Conservation (phyloP, 1,140 invertebrate genomes). For the Solenopsis fugax region DNA sequence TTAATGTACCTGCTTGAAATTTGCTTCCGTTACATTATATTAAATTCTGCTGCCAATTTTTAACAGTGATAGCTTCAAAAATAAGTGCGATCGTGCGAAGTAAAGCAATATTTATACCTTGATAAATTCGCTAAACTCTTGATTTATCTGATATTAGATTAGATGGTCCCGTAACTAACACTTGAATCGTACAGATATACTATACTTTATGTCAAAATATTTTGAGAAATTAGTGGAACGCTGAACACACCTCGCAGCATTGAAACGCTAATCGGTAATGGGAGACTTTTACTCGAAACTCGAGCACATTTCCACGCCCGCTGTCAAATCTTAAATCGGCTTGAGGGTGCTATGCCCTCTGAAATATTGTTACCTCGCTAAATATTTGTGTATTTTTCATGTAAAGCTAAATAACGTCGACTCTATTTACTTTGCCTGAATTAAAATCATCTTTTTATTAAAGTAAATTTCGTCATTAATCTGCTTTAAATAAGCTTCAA, state of each 20-base stretch:
- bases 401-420: background rate
- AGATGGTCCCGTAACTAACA: background rate
- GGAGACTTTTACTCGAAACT: constrained; percentile 81
- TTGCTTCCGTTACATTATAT: no score
- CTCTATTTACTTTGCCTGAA: background rate
- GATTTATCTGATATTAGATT: background rate
- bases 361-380: background rate
- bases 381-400: background rate
- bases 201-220: constrained; percentile 82
- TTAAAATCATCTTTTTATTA: background rate
- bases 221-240: constrained; percentile 71
- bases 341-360: background rate
- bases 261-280: constrained; percentile 83
- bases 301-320: constrained; percentile 70
- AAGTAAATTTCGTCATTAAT: background rate
- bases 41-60: no score
- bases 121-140: background rate
- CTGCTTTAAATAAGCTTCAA: background rate
- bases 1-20: no score
- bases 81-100: background rate
- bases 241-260: constrained; percentile 63
- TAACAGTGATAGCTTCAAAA: background rate
- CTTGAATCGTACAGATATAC: constrained; percentile 41
- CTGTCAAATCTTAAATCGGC: constrained; percentile 31
- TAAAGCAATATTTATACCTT: background rate